phyloP scores from a whole-genome alignment of 2,113 vertebrate species.

The Thermophis baileyi region DNA sequence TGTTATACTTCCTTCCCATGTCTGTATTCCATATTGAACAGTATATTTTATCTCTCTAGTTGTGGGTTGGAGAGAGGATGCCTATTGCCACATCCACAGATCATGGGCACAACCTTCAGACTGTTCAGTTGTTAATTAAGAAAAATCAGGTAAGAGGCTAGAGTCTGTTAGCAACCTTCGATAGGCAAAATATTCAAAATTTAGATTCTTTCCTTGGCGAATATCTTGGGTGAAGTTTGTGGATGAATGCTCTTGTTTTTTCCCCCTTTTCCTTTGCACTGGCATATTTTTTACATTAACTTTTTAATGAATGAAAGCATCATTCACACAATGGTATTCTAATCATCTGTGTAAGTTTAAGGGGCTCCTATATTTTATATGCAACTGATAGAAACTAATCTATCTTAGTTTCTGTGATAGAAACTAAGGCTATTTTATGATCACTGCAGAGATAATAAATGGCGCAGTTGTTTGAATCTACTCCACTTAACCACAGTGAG shows the following conservation, averaged over 20 bases:
- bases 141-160: constrained; percentile 86
- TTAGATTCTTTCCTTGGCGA: not conserved
- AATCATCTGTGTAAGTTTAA: not conserved
- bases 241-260: not conserved
- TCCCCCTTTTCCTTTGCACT: not conserved
- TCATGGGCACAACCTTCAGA: constrained; percentile 95
- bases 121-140: constrained; percentile 95
- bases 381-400: not conserved
- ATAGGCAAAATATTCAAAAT: not conserved
- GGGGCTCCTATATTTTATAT: not conserved
- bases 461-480: not conserved
- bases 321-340: not conserved
- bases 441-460: not conserved
- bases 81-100: constrained; percentile 91
- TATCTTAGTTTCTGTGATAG: not conserved
- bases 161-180: not conserved
- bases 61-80: constrained; percentile 90
- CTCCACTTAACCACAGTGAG: not conserved
- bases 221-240: not conserved
- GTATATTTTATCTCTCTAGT: constrained; percentile 45
- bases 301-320: not conserved
- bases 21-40: not conserved
- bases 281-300: not conserved
- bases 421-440: not conserved
- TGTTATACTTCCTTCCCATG: not conserved